Evolutionary conservation across 2,888 invertebrate genomes (phyloP).

Genomic region (Epinotia demarniana): DNA sequence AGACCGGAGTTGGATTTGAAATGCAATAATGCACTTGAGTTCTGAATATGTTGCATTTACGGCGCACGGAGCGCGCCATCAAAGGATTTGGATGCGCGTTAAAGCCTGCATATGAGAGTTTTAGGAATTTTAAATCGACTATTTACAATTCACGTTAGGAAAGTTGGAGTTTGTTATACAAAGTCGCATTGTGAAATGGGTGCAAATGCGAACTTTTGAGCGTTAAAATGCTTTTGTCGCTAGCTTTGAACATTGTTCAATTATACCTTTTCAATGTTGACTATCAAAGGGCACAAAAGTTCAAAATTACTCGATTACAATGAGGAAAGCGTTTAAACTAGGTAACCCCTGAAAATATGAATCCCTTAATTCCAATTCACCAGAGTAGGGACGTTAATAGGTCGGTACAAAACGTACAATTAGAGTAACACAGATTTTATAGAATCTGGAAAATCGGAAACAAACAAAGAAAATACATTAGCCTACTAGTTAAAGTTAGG

Average conservation of each 20-base stretch:
- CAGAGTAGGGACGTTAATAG: no score
- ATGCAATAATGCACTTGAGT: constrained; percentile 29
- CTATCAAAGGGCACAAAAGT: neutral
- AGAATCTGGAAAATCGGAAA: neutral
- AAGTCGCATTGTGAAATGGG: constrained; percentile 12
- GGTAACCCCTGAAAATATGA: no score
- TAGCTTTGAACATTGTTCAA: neutral
- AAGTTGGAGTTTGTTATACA: constrained; percentile 16
- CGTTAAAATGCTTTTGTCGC: constrained; percentile 1
- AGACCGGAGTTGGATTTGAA: constrained; percentile 19
- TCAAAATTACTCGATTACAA: neutral
- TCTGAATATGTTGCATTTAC: constrained; percentile 37
- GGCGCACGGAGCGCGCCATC: constrained; percentile 19
- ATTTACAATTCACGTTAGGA: constrained; percentile 32
- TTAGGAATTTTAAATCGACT: constrained; percentile 37
- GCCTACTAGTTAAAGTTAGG: constrained; percentile 20
- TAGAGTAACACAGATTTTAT: neutral
- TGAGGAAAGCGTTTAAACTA: neutral
- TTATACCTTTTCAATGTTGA: neutral
- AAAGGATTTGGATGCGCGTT: constrained; percentile 39
- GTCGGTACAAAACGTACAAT: neutral
- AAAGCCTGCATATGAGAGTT: constrained; percentile 35
- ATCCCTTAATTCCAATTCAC: no score
- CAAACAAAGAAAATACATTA: constrained; percentile 8
- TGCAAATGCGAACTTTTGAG: constrained; percentile 8